Conservation (phyloP, 2,797 vertebrate genomes). For the Sparus aurata region DNA sequence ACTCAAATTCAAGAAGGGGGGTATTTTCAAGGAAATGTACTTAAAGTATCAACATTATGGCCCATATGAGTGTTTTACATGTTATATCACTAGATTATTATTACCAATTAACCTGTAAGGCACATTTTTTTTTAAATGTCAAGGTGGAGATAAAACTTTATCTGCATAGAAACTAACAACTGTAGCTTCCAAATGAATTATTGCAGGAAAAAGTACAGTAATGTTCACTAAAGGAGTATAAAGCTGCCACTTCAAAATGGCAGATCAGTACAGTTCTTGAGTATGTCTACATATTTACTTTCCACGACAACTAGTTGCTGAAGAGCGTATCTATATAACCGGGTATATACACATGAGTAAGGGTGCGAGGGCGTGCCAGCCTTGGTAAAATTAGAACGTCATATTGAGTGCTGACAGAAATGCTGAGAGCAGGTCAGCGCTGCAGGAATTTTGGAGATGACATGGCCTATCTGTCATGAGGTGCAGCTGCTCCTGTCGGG, state of each 20-base stretch:
- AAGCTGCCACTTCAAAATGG: background rate
- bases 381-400: slow-evolving; percentile 88
- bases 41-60: background rate
- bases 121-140: background rate
- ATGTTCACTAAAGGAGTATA: too few species aligned
- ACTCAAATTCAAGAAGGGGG: background rate
- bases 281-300: background rate
- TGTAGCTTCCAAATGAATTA: background rate
- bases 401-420: slow-evolving; percentile 88
- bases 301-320: background rate
- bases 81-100: background rate
- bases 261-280: background rate
- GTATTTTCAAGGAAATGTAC: background rate
- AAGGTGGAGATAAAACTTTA: background rate
- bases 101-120: background rate
- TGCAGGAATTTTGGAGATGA: slow-evolving; percentile 83
- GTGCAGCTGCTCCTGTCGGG: slow-evolving; percentile 87
- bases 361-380: slow-evolving; percentile 31
- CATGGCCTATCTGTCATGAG: slow-evolving; percentile 81
- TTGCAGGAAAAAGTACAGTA: background rate
- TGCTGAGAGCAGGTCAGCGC: slow-evolving; percentile 82
- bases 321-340: slow-evolving; percentile 4
- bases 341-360: slow-evolving; percentile 11
- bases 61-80: background rate
- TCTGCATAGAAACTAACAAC: background rate